These are phyloP conservation scores for Machimus atricapillus DNA, from an alignment of 2,888 invertebrate species.

Conservation along the genomic window DNA sequence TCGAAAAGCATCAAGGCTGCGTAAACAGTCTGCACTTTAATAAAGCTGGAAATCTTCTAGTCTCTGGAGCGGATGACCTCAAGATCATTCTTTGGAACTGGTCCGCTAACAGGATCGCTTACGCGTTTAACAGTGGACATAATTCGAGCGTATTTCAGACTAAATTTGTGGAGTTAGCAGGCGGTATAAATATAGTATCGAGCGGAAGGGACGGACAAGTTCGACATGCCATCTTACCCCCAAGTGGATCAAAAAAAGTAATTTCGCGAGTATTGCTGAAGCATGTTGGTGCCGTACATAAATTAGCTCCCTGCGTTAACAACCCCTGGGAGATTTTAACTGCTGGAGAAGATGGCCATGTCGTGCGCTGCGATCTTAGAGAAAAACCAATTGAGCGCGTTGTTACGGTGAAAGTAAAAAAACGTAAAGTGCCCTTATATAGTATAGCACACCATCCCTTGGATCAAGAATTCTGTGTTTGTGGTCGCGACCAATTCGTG, in stretches of 20 bases:
- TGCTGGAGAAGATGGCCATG: constrained; percentile 87
- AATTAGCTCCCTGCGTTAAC: constrained; percentile 77
- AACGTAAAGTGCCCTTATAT: constrained; percentile 78
- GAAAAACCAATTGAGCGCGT: constrained; percentile 62
- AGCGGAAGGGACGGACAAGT: constrained; percentile 90
- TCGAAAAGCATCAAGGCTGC: constrained; percentile 85
- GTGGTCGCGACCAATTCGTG: constrained; percentile 81
- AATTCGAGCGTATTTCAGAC: constrained; percentile 87
- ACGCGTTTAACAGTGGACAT: constrained; percentile 82
- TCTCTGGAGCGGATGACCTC: constrained; percentile 91
- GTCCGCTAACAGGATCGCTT: constrained; percentile 72
- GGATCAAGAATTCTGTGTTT: constrained; percentile 79
- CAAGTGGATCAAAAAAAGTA: constrained; percentile 63
- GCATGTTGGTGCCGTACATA: constrained; percentile 82
- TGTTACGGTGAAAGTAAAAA: constrained; percentile 66
- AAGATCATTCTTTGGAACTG: constrained; percentile 91
- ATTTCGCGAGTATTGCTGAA: constrained; percentile 67
- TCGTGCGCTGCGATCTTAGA: constrained; percentile 83
- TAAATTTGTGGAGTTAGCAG: constrained; percentile 82
- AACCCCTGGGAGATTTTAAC: constrained; percentile 81
- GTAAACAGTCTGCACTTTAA: constrained; percentile 94
- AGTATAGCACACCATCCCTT: constrained; percentile 88
- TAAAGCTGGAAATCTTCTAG: constrained; percentile 75
- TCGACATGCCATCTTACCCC: constrained; percentile 68
- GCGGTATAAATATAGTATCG: constrained; percentile 82